These are phyloP conservation scores for Pygoscelis antarcticus DNA, from an alignment of 2,113 vertebrate species.

Conservation along the genomic window DNA sequence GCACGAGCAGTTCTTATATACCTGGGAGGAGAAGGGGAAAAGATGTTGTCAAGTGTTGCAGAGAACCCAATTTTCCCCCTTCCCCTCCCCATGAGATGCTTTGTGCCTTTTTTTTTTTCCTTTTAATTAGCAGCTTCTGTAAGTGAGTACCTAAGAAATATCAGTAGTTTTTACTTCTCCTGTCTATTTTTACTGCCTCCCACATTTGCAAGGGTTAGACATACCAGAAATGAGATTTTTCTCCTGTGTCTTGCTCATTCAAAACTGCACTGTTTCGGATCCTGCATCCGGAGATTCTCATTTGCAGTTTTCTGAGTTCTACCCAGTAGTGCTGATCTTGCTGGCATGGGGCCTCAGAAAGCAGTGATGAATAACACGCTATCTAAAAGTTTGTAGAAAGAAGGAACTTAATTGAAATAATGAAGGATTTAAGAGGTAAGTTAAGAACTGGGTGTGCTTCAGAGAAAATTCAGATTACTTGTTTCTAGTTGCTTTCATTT, in stretches of 20 bases:
- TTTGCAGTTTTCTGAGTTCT: not conserved
- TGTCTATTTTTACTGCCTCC: not conserved
- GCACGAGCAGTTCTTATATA: fast-evolving
- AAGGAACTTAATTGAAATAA: not conserved
- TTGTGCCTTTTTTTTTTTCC: not conserved
- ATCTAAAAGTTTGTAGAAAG: not conserved
- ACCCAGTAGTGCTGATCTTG: not conserved
- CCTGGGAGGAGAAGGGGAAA: not conserved
- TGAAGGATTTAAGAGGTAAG: not conserved
- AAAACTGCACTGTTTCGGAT: not conserved
- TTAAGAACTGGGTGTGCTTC: not conserved
- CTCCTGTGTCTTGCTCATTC: not conserved
- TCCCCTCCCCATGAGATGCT: not conserved
- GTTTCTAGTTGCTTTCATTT: not conserved
- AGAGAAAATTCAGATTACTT: not conserved
- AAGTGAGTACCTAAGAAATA: not conserved
- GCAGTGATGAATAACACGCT: not conserved
- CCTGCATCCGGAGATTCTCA: not conserved
- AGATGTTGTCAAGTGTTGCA: not conserved
- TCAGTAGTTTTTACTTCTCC: not conserved
- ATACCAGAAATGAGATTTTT: not conserved
- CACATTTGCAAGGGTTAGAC: not conserved
- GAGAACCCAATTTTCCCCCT: not conserved
- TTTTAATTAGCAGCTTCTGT: not conserved
- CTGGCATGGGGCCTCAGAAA: not conserved